These are phyloP conservation scores for Eospalax fontanierii DNA, from an alignment of 2,797 vertebrate genomes.

Conservation along the genomic window DNA sequence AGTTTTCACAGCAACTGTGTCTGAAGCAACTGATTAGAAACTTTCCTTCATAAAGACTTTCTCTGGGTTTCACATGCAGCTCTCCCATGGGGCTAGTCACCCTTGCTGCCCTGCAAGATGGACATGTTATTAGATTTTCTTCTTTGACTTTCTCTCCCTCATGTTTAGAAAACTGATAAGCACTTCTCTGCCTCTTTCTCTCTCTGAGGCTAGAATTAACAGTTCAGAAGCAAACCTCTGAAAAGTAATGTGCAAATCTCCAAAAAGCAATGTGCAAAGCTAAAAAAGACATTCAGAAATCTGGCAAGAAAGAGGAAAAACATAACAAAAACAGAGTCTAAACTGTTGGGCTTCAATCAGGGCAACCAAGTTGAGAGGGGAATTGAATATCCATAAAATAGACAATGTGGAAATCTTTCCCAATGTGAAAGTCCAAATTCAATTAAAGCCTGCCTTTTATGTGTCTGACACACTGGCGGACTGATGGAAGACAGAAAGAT, in stretches of 20 bases:
- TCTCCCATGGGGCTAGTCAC: background rate
- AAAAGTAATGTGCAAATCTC: background rate
- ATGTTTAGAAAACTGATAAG: constrained; percentile 23
- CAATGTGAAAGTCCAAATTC: constrained; percentile 37
- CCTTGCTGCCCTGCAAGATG: background rate
- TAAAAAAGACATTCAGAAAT: background rate
- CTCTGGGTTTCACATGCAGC: background rate
- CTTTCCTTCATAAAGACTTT: background rate
- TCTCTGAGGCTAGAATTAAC: background rate
- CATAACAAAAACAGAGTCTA: background rate
- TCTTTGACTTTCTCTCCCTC: background rate
- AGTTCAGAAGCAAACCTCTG: background rate
- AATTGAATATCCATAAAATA: background rate
- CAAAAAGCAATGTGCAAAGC: background rate
- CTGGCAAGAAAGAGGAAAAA: background rate
- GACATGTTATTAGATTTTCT: background rate
- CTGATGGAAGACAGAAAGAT: background rate
- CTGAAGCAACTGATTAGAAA: background rate
- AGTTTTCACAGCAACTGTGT: background rate
- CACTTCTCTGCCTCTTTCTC: background rate
- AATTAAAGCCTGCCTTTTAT: constrained; percentile 34
- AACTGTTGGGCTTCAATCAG: background rate
- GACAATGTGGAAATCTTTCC: background rate
- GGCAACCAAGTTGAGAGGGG: background rate
- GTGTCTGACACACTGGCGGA: background rate